These are phyloP conservation scores for Gobio occitaniae DNA, from an alignment of 2,797 vertebrate species.

Conservation along the genomic window DNA sequence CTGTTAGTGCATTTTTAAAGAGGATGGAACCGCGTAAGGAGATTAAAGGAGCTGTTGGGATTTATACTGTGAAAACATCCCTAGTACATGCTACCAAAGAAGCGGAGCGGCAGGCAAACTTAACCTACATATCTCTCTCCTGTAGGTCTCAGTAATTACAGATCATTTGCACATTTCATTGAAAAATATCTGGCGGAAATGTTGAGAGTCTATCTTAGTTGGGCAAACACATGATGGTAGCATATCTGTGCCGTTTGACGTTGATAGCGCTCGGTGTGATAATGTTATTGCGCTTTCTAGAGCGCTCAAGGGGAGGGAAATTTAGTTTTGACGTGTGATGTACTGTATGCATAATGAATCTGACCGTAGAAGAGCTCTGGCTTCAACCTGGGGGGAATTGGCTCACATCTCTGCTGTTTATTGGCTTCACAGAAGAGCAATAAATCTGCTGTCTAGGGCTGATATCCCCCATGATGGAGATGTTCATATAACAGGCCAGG, in stretches of 20 bases:
- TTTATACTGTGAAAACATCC: slow-evolving; percentile 80
- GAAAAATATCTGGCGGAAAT: slow-evolving; percentile 7
- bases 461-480: slow-evolving; percentile 53
- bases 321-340: slow-evolving; percentile 71
- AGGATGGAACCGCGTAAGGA: slow-evolving; percentile 83
- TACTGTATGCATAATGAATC: slow-evolving; percentile 79
- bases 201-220: slow-evolving; percentile 10
- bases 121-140: slow-evolving; percentile 76
- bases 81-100: slow-evolving; percentile 69
- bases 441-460: slow-evolving; percentile 69
- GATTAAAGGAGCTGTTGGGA: slow-evolving; percentile 84
- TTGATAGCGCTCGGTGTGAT: slow-evolving; percentile 52
- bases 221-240: not conserved
- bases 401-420: slow-evolving; percentile 70
- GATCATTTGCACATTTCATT: slow-evolving; percentile 49
- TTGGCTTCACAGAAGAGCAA: slow-evolving; percentile 72
- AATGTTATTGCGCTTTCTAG: slow-evolving; percentile 72
- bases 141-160: slow-evolving; percentile 74
- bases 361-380: slow-evolving; percentile 69
- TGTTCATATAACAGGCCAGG: slow-evolving; percentile 33
- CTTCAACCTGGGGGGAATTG: slow-evolving; percentile 71
- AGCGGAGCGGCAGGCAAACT: slow-evolving; percentile 56
- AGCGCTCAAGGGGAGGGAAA: slow-evolving; percentile 70
- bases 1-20: slow-evolving; percentile 86
- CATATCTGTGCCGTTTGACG: slow-evolving; percentile 7